Conservation (phyloP, 2,113 vertebrate species). For the Alectura lathami region DNA sequence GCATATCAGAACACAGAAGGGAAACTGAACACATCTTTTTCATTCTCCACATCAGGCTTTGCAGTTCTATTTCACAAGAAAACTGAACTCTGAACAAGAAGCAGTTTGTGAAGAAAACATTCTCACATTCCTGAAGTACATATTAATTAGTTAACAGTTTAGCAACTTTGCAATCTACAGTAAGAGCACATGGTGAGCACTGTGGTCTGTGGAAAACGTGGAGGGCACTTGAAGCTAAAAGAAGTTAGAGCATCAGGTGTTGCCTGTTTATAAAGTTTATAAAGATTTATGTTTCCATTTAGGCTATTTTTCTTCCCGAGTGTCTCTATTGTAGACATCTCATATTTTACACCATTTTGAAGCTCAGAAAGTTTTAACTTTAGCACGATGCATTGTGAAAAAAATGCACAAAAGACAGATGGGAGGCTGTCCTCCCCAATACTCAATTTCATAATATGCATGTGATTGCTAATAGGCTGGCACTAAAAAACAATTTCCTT, state of each 20-base stretch:
- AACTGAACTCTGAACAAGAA: not conserved
- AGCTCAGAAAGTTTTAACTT: slow-evolving; percentile 71
- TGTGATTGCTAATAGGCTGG: slow-evolving; percentile 78
- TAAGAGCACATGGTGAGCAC: not conserved
- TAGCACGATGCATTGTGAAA: slow-evolving; percentile 59
- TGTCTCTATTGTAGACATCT: slow-evolving; percentile 53
- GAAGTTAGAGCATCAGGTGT: slow-evolving; percentile 40
- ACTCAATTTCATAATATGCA: slow-evolving; percentile 78
- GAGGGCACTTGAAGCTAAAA: slow-evolving; percentile 46
- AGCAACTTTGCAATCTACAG: not conserved
- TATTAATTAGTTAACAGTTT: slow-evolving; percentile 56
- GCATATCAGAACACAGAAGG: slow-evolving; percentile 68
- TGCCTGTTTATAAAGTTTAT: slow-evolving; percentile 55
- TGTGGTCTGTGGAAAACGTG: slow-evolving; percentile 5
- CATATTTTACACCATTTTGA: slow-evolving; percentile 70
- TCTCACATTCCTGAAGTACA: slow-evolving; percentile 22
- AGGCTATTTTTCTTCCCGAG: slow-evolving; percentile 70
- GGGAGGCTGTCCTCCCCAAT: slow-evolving; percentile 75
- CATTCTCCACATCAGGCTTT: slow-evolving; percentile 39
- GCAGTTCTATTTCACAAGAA: slow-evolving; percentile 36
- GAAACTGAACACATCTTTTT: slow-evolving; percentile 63
- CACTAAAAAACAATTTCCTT: slow-evolving; percentile 79
- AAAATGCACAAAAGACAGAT: slow-evolving; percentile 76
- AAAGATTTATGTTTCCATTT: slow-evolving; percentile 62
- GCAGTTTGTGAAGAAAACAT: slow-evolving; percentile 42